Conservation (phyloP, 37 sponge, comb jelly and placozoan species). For the Cladorhizidae sp. region DNA sequence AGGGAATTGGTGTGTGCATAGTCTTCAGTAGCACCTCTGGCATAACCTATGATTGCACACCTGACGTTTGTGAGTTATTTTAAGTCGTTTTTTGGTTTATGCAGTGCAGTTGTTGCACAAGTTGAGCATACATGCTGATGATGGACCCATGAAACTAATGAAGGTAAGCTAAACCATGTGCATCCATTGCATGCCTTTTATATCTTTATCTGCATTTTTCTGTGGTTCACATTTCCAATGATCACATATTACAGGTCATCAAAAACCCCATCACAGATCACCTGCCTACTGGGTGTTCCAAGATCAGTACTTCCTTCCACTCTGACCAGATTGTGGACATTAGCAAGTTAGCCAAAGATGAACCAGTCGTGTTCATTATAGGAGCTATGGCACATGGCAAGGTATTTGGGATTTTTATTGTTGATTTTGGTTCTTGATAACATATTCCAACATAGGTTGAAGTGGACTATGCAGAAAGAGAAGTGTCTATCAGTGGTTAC, state of each 20-base stretch:
- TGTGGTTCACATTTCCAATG: neutral
- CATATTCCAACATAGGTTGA: slow-evolving; percentile 52
- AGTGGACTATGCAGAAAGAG: slow-evolving; percentile 91
- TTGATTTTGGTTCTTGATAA: neutral
- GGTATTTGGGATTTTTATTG: slow-evolving; percentile 20
- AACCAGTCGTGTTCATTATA: slow-evolving; percentile 94
- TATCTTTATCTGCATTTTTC: neutral
- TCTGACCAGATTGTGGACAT: slow-evolving; percentile 85
- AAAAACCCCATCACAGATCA: slow-evolving; percentile 97
- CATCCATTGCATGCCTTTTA: too few relatives aligned
- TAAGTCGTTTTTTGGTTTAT: neutral
- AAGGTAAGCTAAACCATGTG: slow-evolving; percentile 79
- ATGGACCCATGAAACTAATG: slow-evolving; percentile 95
- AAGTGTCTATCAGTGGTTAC: slow-evolving; percentile 93
- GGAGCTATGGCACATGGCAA: slow-evolving; percentile 99
- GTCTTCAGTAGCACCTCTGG: too few relatives aligned
- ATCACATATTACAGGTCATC: slow-evolving; percentile 71
- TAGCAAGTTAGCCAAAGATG: slow-evolving; percentile 70
- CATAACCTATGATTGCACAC: too few relatives aligned
- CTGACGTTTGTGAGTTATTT: neutral
- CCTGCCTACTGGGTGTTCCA: slow-evolving; percentile 90
- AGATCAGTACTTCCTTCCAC: slow-evolving; percentile 90
- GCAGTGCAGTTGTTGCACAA: slow-evolving; percentile 97
- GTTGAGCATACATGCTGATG: slow-evolving; percentile 93
- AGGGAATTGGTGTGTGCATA: too few relatives aligned